Base-by-base conservation (phyloP, 2,797 vertebrate species). In the Helarctos malayanus region DNA sequence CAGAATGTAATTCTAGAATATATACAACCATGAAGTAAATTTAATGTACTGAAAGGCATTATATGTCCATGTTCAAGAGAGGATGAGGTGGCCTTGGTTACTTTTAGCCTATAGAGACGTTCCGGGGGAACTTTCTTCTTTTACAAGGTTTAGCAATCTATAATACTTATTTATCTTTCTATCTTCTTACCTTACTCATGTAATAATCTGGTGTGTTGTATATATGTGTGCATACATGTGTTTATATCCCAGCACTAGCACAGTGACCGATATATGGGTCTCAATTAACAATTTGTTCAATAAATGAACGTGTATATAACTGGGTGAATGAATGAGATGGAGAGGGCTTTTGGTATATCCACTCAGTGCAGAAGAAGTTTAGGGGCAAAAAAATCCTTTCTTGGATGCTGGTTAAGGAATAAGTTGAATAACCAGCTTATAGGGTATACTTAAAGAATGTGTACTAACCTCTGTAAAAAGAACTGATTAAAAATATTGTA, bases 401-500 rank as follows among this genome's bases (percentile, higher is more conserved):
- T 91, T 83, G 29, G 1, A 41, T 88, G 21, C 21, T 88, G 21
- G 2, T 18, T 95, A 69, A 92, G 2, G 27, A 89, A 45, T 32
- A 85, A 76, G 3, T 78, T 38, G 14, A 41, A 65, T 79, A 83
- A 32, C 35, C 3, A 65, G 3, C 76, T 56, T 76, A 38, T 23
- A 87, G 11, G 86, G 16, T 79, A 19, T 4, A 59, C 3, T 57
- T 27, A 38, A 9, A 63, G 59, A 16, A 90, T 52, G 4, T 63
- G 0, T 41, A 61, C 45, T 85, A 82, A 18, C 23, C 2, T 63
- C 11, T 84, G 2, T 61, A 32, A 56, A 89, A 83, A 89, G 5
- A 80, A 65, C 19, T 91, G 56, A 65, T 92, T 92, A 57, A 69
- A 87, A 93, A 81, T 89, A 57, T n/a, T 86, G 3, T 86, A n/a